Evolutionary conservation across 1,140 invertebrate species (phyloP).

Genomic region (honey bee (Apis mellifera)): DNA sequence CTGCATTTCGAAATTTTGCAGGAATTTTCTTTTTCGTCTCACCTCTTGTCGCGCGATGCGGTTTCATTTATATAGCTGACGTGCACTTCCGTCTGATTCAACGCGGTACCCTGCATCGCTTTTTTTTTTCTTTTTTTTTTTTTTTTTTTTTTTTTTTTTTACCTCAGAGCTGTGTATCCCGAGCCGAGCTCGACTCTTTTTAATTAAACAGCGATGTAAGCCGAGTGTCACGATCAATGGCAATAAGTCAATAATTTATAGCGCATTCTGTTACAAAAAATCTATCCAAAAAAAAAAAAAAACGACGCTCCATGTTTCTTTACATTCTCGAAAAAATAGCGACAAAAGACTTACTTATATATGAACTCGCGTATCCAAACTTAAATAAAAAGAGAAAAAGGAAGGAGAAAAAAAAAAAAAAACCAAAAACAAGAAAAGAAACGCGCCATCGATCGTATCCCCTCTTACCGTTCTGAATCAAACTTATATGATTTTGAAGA

Average conservation of each 20-base stretch:
- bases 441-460: constrained; percentile 26
- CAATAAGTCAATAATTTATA: constrained; percentile 1
- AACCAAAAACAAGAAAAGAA: not conserved
- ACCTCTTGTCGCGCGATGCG: constrained; percentile 33
- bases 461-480: not conserved
- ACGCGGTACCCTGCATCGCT: constrained; percentile 8
- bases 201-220: not conserved
- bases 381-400: not conserved
- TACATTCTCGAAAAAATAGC: not conserved
- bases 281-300: constrained; percentile 10
- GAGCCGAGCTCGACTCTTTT: not conserved
- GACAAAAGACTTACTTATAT: not conserved
- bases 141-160: too few relatives aligned
- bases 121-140: too few relatives aligned
- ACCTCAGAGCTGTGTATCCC: not conserved
- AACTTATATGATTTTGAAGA: constrained; percentile 13
- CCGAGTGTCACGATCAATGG: constrained; percentile 34
- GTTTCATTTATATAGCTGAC: constrained; percentile 20
- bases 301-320: not conserved
- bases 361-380: not conserved
- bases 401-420: not conserved
- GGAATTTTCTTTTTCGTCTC: constrained; percentile 17
- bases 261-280: not conserved
- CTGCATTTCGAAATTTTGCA: constrained; percentile 14
- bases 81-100: constrained; percentile 30